A percentile compares a stretch with the other conserved stretches of the same genome.
phyloP scores from a whole-genome alignment of 2,797 vertebrate species.

The Valencia hispanica region DNA sequence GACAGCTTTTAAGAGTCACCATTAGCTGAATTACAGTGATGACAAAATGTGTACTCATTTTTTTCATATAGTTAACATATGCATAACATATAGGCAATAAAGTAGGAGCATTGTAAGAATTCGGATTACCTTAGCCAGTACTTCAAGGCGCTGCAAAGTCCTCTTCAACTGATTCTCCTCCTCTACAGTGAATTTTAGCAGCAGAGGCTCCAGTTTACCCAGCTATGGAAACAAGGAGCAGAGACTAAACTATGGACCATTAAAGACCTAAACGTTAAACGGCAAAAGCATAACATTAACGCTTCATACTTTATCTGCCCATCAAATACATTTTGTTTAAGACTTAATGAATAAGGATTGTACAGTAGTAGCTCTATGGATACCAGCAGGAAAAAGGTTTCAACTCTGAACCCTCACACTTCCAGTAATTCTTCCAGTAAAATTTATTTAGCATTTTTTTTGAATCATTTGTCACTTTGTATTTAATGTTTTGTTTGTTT shows the following conservation, averaged over 20 bases:
- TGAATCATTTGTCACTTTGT: not conserved
- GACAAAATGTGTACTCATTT: not conserved
- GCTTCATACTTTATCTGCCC: conserved; percentile 12
- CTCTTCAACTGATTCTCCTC: conserved; percentile 91
- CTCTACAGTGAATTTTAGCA: conserved; percentile 83
- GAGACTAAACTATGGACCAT: not conserved
- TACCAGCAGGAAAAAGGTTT: not conserved
- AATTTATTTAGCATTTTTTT: too few relatives aligned
- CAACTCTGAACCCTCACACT: not conserved
- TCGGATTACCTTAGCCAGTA: conserved; percentile 84
- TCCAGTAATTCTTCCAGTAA: not conserved
- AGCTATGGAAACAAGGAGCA: conserved; percentile 71
- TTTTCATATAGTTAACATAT: not conserved
- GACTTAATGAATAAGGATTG: too few relatives aligned
- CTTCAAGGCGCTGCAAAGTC: conserved; percentile 87
- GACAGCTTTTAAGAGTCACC: not conserved
- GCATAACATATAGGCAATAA: not conserved
- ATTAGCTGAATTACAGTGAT: not conserved
- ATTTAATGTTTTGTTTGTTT: not conserved
- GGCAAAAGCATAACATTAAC: conserved; percentile 14
- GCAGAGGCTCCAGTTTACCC: conserved; percentile 86
- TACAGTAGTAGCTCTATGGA: not conserved
- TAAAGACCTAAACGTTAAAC: conserved; percentile 24
- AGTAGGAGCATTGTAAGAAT: not conserved
- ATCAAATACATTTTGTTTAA: conserved; percentile 7